Conservation (phyloP, 2,888 invertebrate species). For the Oxystoma pomonae region DNA sequence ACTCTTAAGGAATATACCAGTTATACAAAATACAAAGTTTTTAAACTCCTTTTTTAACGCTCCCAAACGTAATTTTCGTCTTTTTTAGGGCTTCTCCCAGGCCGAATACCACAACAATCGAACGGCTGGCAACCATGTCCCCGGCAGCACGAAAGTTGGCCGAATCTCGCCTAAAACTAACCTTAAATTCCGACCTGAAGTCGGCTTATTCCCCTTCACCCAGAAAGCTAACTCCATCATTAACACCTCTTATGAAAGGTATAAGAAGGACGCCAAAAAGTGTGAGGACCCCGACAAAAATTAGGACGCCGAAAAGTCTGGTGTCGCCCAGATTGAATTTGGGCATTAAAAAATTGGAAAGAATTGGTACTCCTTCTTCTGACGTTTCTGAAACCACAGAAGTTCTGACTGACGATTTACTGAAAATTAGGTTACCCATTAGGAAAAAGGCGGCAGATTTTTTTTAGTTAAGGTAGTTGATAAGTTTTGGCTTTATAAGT, state of each 20-base stretch:
- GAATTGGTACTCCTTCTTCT: not conserved
- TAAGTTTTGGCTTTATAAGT: too few relatives aligned
- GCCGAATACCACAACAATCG: conserved; percentile 59
- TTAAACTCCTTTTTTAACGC: too few relatives aligned
- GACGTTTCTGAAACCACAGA: conserved; percentile 32
- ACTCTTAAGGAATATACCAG: too few relatives aligned
- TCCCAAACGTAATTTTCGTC: too few relatives aligned
- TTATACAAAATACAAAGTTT: too few relatives aligned
- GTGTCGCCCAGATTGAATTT: conserved; percentile 48
- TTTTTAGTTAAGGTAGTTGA: too few relatives aligned
- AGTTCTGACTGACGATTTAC: conserved; percentile 76
- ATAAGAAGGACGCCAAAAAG: conserved; percentile 14
- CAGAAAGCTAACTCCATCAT: conserved; percentile 36
- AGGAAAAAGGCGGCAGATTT: conserved; percentile 80
- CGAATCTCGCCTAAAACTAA: conserved; percentile 55
- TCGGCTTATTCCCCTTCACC: conserved; percentile 54
- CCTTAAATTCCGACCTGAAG: conserved; percentile 39
- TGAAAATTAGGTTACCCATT: conserved; percentile 72
- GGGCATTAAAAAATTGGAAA: conserved; percentile 43
- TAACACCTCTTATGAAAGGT: not conserved
- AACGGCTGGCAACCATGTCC: conserved; percentile 86
- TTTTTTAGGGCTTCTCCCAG: conserved; percentile 53
- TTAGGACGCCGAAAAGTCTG: conserved; percentile 33
- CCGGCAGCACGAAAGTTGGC: conserved; percentile 91
- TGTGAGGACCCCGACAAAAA: conserved; percentile 25